Evolutionary conservation across 2,113 vertebrate species (phyloP).

Genomic region (Agapornis roseicollis): DNA sequence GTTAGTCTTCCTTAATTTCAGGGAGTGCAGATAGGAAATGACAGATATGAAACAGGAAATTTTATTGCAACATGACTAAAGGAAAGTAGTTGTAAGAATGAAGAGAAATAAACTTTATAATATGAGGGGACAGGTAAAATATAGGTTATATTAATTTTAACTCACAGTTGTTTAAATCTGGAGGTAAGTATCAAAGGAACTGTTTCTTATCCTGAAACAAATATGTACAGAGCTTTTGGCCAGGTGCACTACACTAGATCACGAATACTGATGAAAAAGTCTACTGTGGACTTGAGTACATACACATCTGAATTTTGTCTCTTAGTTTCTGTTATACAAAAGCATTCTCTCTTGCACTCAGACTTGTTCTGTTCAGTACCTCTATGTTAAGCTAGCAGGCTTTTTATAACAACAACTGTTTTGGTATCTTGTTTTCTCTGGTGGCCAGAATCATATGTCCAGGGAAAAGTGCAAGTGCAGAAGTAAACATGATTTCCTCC

Average conservation of each 20-base stretch:
- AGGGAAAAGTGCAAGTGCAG: neutral
- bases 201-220: neutral
- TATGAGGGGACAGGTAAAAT: neutral
- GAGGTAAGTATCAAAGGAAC: neutral
- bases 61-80: neutral
- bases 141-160: neutral
- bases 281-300: neutral
- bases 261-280: neutral
- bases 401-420: neutral
- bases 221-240: neutral
- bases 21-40: neutral
- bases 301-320: neutral
- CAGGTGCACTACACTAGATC: neutral
- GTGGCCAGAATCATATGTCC: neutral
- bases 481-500: neutral
- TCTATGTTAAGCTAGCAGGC: neutral
- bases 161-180: neutral
- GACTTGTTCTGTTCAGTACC: neutral
- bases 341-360: accelerated
- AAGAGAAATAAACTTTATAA: neutral
- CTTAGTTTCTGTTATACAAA: neutral
- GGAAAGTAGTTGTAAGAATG: neutral
- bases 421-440: neutral
- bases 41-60: neutral
- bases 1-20: neutral